These are phyloP conservation scores for Platypus cylindrus DNA, from an alignment of 2,888 invertebrate genomes.

Conservation along the genomic window DNA sequence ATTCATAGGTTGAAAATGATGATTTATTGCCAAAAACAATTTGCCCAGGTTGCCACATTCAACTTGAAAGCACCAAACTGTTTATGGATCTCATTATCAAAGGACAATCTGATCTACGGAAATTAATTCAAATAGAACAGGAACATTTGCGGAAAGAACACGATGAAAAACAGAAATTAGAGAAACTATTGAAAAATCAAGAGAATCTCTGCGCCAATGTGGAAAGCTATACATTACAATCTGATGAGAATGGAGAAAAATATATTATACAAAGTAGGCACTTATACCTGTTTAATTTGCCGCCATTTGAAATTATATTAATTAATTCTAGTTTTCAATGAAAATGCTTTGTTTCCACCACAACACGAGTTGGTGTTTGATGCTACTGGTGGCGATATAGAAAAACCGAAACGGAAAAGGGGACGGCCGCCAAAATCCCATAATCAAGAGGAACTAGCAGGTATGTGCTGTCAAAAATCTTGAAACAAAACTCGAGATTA, in stretches of 20 bases:
- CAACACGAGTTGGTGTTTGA: constrained; percentile 52
- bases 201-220: constrained; percentile 32
- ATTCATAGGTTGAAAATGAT: constrained; percentile 52
- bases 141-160: constrained; percentile 32
- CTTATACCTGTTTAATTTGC: not conserved
- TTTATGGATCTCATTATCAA: constrained; percentile 59
- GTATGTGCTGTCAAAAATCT: constrained; percentile 11
- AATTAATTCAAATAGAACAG: constrained; percentile 37
- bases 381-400: constrained; percentile 48
- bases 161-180: constrained; percentile 28
- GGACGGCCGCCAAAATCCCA: constrained; percentile 54
- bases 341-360: constrained; percentile 47
- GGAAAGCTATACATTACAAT: constrained; percentile 29
- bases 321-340: constrained; percentile 28
- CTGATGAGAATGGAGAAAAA: constrained; percentile 34
- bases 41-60: constrained; percentile 65
- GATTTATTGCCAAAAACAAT: constrained; percentile 57
- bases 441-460: constrained; percentile 14
- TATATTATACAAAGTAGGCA: constrained; percentile 40
- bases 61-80: constrained; percentile 58
- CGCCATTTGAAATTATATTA: not conserved
- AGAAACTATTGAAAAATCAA: constrained; percentile 28
- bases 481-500: constrained; percentile 8
- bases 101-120: constrained; percentile 50
- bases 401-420: constrained; percentile 53